phyloP scores from a whole-genome alignment of 2,797 vertebrate species.

The Lemur catta region DNA sequence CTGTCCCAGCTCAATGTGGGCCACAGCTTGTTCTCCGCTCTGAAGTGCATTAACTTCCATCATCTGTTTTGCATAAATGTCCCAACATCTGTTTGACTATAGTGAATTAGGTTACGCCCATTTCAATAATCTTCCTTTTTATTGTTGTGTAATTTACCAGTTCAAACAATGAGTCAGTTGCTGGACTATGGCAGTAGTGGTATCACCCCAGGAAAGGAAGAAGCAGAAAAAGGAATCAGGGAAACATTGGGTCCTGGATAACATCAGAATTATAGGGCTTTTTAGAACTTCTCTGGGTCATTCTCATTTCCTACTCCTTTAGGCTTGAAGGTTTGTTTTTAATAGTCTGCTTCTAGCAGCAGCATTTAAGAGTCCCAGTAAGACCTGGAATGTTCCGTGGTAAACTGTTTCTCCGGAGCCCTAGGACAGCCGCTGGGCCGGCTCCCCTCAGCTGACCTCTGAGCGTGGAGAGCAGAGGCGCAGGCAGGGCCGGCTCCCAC shows the following conservation, averaged over 20 bases:
- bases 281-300: not conserved
- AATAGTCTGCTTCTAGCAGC: not conserved
- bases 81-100: not conserved
- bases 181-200: not conserved
- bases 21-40: not conserved
- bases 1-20: not conserved
- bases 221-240: not conserved
- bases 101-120: constrained; percentile 54
- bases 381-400: not conserved
- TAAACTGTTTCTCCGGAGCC: not conserved
- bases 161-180: constrained; percentile 56
- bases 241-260: not conserved
- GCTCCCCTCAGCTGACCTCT: not conserved
- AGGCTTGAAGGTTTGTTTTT: not conserved
- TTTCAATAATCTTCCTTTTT: constrained; percentile 74
- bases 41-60: constrained; percentile 65
- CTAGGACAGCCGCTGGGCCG: not conserved
- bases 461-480: not conserved
- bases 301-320: not conserved
- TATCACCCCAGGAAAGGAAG: not conserved
- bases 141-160: constrained; percentile 66
- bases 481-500: not conserved
- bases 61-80: constrained; percentile 72
- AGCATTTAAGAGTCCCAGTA: accelerated
- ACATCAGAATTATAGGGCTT: not conserved